phyloP scores from a whole-genome alignment of 2,888 invertebrate species.

The Ceriagrion tenellum region DNA sequence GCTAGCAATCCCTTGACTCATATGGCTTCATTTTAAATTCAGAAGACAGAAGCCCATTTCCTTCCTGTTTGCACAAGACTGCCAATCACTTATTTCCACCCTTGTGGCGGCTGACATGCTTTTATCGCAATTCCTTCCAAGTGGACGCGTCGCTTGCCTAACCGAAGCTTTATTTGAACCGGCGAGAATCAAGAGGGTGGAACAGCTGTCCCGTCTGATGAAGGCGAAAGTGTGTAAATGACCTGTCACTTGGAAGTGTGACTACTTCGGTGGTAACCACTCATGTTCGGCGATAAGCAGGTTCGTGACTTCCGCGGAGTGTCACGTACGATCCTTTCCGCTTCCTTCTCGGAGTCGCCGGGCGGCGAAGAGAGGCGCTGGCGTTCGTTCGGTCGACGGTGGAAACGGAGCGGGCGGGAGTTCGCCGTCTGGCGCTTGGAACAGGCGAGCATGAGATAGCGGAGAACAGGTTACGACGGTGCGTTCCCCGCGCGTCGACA shows the following conservation, averaged over 20 bases:
- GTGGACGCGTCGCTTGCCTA: not conserved
- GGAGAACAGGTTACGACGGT: too few species aligned
- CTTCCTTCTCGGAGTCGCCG: not conserved
- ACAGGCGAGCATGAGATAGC: too few species aligned
- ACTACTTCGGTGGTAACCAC: not conserved
- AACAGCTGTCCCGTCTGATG: not conserved
- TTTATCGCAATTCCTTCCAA: not conserved
- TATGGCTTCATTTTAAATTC: too few species aligned
- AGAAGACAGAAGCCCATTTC: too few species aligned
- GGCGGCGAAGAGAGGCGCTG: too few species aligned
- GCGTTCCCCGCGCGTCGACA: too few species aligned
- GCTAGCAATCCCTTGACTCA: too few species aligned
- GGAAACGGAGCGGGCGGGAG: too few species aligned
- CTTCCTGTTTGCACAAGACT: not conserved
- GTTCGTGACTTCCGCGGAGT: constrained; percentile 6
- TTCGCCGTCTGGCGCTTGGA: too few species aligned
- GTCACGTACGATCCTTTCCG: not conserved
- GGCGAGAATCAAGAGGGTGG: too few species aligned
- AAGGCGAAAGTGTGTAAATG: not conserved
- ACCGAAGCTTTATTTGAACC: too few species aligned
- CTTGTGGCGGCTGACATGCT: not conserved
- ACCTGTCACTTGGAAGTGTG: not conserved
- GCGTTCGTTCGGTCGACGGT: too few species aligned
- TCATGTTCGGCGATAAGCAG: not conserved
- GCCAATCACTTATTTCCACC: not conserved